These are phyloP conservation scores for Scortum barcoo DNA, from an alignment of 2,113 vertebrate species.

Conservation along the genomic window DNA sequence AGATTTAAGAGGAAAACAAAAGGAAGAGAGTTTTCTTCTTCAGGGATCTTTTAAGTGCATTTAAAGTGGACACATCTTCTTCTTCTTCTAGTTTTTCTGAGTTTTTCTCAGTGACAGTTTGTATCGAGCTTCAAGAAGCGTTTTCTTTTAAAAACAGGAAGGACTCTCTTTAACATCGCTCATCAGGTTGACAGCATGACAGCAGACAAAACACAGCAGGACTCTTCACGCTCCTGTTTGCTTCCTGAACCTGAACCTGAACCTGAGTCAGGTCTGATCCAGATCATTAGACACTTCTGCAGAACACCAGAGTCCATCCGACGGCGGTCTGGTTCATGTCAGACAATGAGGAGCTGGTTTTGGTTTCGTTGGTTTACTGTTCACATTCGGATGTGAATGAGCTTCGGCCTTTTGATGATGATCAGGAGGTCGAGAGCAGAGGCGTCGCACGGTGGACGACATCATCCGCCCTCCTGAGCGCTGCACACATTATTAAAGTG, in stretches of 20 bases:
- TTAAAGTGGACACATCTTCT: slow-evolving; percentile 5
- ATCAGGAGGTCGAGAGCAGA: too few relatives aligned
- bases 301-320: neutral
- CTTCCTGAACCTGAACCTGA: neutral
- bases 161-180: neutral
- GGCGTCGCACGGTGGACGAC: too few relatives aligned
- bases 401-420: too few relatives aligned
- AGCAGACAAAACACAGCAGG: too few relatives aligned
- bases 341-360: too few relatives aligned
- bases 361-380: too few relatives aligned
- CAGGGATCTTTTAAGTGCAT: slow-evolving; percentile 21
- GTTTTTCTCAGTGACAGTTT: neutral
- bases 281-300: neutral
- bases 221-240: neutral
- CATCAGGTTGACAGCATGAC: too few relatives aligned
- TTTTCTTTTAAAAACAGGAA: slow-evolving; percentile 4
- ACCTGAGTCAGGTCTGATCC: neutral
- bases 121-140: neutral
- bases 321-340: too few relatives aligned
- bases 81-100: neutral
- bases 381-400: too few relatives aligned
- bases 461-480: too few relatives aligned
- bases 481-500: too few relatives aligned
- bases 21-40: neutral
- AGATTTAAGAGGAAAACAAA: neutral